Evolutionary conservation across 2,113 vertebrate species (phyloP).

Genomic region (Salvelinus sp.): DNA sequence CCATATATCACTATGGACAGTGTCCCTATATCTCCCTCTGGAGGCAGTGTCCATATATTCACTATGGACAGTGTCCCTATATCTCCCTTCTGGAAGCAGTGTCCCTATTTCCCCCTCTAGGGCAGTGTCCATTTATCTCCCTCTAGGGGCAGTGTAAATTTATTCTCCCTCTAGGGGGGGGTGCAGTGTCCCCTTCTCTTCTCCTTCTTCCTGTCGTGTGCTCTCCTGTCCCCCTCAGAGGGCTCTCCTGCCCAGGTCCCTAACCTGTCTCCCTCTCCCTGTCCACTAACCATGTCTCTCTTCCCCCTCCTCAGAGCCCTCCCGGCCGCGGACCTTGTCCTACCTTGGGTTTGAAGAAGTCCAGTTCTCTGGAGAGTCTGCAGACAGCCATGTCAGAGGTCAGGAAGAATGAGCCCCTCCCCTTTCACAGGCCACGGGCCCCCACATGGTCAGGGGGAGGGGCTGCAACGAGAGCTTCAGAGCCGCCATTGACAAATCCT

Average conservation of each 20-base stretch:
- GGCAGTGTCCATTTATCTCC: too few species aligned
- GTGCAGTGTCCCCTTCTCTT: too few species aligned
- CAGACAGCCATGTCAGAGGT: slow-evolving; percentile 96
- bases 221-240: too few species aligned
- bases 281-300: not conserved
- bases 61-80: too few species aligned
- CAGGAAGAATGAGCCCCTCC: slow-evolving; percentile 88
- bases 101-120: too few species aligned
- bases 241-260: not conserved
- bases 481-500: slow-evolving; percentile 97
- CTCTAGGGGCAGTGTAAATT: too few species aligned
- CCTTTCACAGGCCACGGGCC: slow-evolving; percentile 91
- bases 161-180: too few species aligned
- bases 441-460: slow-evolving; percentile 91
- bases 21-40: too few species aligned
- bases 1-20: too few species aligned
- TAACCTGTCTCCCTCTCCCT: not conserved
- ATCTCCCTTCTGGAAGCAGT: too few species aligned
- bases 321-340: slow-evolving; percentile 81
- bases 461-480: slow-evolving; percentile 98
- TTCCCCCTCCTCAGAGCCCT: slow-evolving; percentile 22
- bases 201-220: too few species aligned
- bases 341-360: slow-evolving; percentile 94
- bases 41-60: too few species aligned
- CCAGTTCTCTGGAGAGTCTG: slow-evolving; percentile 95